These are phyloP conservation scores for Diorhabda sublineata DNA, from an alignment of 1,140 invertebrate genomes.

Conservation along the genomic window DNA sequence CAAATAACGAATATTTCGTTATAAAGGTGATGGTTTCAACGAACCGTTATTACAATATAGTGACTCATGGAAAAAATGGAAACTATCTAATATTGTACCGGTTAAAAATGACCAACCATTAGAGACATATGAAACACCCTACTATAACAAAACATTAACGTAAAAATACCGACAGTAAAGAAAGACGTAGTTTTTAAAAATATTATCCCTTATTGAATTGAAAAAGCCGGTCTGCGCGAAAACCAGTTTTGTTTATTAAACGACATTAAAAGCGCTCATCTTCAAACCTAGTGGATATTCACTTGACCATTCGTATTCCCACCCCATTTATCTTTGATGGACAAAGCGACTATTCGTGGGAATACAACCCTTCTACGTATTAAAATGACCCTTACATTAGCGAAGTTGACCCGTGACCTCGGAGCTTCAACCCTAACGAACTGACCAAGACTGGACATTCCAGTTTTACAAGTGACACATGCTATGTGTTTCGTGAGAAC, in stretches of 20 bases:
- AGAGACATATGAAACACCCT: neutral
- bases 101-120: neutral
- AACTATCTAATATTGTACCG: too few relatives aligned
- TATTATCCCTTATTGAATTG: slow-evolving; percentile 13
- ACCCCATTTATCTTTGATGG: slow-evolving; percentile 36
- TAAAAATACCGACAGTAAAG: slow-evolving; percentile 7
- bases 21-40: too few relatives aligned
- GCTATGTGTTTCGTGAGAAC: slow-evolving; percentile 35
- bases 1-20: too few relatives aligned
- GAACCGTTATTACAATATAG: too few relatives aligned
- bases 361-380: slow-evolving; percentile 30
- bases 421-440: slow-evolving; percentile 33
- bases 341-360: slow-evolving; percentile 35
- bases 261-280: slow-evolving; percentile 20
- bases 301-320: slow-evolving; percentile 37
- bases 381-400: slow-evolving; percentile 36
- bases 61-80: too few relatives aligned
- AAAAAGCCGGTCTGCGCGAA: slow-evolving; percentile 20
- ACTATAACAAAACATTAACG: slow-evolving; percentile 1
- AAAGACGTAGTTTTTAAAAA: neutral
- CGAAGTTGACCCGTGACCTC: slow-evolving; percentile 35
- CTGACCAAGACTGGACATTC: slow-evolving; percentile 41
- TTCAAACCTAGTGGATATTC: slow-evolving; percentile 32
- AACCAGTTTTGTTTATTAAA: slow-evolving; percentile 19
- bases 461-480: slow-evolving; percentile 37